A percentile compares a stretch with the other conserved stretches of the same genome.
These are phyloP conservation scores for Sarcophilus harrisii DNA, from an alignment of 2,797 vertebrate genomes.

Conservation along the genomic window DNA sequence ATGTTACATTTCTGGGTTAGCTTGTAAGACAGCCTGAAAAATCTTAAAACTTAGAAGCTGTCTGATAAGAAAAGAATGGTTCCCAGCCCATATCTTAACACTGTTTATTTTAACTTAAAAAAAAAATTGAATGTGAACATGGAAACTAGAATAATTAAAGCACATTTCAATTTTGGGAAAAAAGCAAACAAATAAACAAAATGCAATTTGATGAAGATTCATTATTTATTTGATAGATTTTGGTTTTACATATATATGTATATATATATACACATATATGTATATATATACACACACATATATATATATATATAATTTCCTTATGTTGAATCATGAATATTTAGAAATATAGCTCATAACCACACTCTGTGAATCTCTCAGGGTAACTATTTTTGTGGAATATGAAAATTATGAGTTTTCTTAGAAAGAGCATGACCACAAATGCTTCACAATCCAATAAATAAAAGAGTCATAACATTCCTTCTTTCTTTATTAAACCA, in stretches of 20 bases:
- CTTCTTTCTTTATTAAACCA: not conserved
- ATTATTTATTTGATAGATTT: not conserved
- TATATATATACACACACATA: not conserved
- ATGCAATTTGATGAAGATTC: not conserved
- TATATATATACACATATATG: no score
- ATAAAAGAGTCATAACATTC: not conserved
- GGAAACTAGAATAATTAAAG: not conserved
- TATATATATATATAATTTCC: not conserved
- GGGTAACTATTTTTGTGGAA: not conserved
- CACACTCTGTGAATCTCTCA: not conserved
- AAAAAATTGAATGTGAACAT: not conserved
- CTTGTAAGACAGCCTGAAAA: not conserved
- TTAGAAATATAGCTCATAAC: not conserved
- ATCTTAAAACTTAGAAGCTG: not conserved
- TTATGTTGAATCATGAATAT: not conserved
- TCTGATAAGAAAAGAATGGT: not conserved
- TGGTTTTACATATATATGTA: not conserved
- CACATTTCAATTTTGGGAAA: not conserved
- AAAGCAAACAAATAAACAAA: not conserved
- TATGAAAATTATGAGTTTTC: not conserved
- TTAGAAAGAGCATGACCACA: not conserved
- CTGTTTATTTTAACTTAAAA: no score
- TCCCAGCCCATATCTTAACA: not conserved
- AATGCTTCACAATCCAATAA: not conserved
- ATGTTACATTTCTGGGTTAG: not conserved